Percentiles rank a stretch among this genome's conserved stretches.
These are phyloP conservation scores for Arenaria interpres DNA, from an alignment of 2,113 vertebrate species.

Conservation along the genomic window DNA sequence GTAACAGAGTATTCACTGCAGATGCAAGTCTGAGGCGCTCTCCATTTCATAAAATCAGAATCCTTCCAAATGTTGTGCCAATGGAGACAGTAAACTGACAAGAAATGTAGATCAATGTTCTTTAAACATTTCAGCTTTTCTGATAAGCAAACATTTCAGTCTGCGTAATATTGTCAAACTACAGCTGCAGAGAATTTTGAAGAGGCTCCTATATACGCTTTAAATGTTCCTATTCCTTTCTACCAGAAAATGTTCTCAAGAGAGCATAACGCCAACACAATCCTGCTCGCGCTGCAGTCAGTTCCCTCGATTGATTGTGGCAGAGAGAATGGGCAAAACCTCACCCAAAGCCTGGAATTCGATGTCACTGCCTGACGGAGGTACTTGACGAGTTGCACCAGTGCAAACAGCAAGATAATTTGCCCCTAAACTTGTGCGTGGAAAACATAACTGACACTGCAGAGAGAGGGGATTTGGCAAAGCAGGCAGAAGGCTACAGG, in stretches of 20 bases:
- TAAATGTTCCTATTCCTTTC: conserved; percentile 60
- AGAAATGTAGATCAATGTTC: conserved; percentile 72
- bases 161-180: conserved; percentile 72
- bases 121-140: conserved; percentile 73
- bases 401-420: neutral
- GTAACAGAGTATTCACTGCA: conserved; percentile 50
- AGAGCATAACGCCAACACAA: conserved; percentile 55
- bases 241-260: conserved; percentile 61
- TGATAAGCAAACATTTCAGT: conserved; percentile 73
- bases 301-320: neutral
- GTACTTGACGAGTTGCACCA: neutral
- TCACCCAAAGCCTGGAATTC: neutral
- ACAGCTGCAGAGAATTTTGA: conserved; percentile 72
- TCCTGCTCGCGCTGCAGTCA: neutral
- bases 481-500: neutral
- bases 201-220: conserved; percentile 59
- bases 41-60: conserved; percentile 64
- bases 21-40: conserved; percentile 59
- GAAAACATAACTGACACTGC: neutral
- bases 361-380: neutral
- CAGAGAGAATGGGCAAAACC: neutral
- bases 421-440: neutral
- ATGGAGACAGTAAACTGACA: conserved; percentile 73
- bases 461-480: neutral
- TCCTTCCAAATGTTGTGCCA: conserved; percentile 72